Evolutionary conservation across 2,113 vertebrate genomes (phyloP).

Genomic region (Leucoraja erinaceus): DNA sequence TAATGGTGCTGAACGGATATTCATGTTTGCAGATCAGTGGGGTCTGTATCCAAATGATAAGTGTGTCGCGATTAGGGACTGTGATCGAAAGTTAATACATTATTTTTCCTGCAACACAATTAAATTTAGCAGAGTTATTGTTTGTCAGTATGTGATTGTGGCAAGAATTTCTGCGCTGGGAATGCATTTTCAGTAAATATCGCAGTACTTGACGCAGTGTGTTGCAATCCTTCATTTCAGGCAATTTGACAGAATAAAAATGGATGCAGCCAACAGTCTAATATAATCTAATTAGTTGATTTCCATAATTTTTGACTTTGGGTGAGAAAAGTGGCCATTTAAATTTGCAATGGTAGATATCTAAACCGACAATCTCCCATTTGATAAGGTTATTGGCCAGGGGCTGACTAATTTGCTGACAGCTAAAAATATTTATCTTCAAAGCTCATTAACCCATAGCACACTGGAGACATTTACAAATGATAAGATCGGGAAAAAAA

Average conservation of each 20-base stretch:
- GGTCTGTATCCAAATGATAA: background rate
- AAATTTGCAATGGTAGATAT: background rate
- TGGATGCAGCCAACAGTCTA: background rate
- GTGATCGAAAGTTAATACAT: background rate
- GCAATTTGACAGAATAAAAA: background rate
- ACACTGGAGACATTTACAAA: background rate
- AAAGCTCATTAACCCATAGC: background rate
- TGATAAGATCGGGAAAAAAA: background rate
- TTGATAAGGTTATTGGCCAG: background rate
- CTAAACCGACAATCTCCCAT: background rate
- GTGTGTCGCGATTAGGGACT: too few species aligned
- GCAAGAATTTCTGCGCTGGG: background rate
- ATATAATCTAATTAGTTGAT: background rate
- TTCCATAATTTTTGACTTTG: background rate
- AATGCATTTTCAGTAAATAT: background rate
- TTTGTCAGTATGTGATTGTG: background rate
- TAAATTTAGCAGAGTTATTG: background rate
- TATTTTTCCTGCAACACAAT: background rate
- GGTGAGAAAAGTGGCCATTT: background rate
- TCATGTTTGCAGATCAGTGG: background rate
- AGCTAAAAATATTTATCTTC: background rate
- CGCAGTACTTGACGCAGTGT: background rate
- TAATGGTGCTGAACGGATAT: background rate
- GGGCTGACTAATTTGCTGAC: background rate
- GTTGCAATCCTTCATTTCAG: background rate